Evolutionary conservation across 37 sponge, comb jelly and placozoan genomes (phyloP).

Genomic region (Aplysina aerophoba): DNA sequence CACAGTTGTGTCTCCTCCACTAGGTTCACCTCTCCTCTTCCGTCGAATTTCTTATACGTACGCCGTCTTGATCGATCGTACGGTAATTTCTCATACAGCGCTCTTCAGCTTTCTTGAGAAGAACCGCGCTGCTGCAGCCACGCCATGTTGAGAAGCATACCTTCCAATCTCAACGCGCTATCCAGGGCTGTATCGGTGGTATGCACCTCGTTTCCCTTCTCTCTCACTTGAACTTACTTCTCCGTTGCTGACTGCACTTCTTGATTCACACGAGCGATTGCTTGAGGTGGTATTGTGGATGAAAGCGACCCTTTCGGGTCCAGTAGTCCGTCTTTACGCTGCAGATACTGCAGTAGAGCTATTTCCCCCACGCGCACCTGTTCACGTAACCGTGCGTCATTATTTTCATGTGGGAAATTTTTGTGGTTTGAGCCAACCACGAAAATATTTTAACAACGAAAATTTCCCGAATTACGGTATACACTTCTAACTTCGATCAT

Average conservation of each 20-base stretch:
- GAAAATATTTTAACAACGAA: too few species aligned
- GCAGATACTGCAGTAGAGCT: slow-evolving; percentile 23
- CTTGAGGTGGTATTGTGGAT: background rate
- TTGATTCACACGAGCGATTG: slow-evolving; percentile 8
- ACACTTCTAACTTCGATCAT: too few species aligned
- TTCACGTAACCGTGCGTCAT: too few species aligned
- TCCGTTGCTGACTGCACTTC: slow-evolving; percentile 28
- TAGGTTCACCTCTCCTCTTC: background rate
- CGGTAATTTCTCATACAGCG: slow-evolving; percentile 1
- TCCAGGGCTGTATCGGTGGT: slow-evolving; percentile 5
- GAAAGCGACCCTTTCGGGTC: background rate
- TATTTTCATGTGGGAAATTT: too few species aligned
- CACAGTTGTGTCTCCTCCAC: background rate
- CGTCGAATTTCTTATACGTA: slow-evolving; percentile 19
- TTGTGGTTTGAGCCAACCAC: too few species aligned
- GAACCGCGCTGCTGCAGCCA: slow-evolving; percentile 35
- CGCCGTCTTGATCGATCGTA: slow-evolving; percentile 2
- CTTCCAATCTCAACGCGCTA: slow-evolving; percentile 17
- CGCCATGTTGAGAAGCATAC: slow-evolving; percentile 32
- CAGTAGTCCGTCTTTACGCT: slow-evolving; percentile 17
- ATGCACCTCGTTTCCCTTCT: slow-evolving; percentile 10
- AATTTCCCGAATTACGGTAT: too few species aligned
- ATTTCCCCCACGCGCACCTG: too few species aligned
- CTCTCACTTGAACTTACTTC: too few species aligned
- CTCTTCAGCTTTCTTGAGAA: slow-evolving; percentile 17